Conservation (phyloP, 2,113 vertebrate species). For the Clarias gariepinus region DNA sequence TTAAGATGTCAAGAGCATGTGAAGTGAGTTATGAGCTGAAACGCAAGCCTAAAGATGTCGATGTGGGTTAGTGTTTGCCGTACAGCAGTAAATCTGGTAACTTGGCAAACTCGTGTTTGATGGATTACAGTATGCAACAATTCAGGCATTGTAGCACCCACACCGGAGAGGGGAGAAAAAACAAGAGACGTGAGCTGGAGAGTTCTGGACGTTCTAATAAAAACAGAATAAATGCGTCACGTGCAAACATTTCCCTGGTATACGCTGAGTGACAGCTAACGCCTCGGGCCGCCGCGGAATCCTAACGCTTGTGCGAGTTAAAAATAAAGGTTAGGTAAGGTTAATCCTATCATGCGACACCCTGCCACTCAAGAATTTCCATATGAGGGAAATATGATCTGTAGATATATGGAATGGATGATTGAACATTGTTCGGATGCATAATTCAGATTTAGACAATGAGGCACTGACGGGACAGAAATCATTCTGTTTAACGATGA, state of each 20-base stretch:
- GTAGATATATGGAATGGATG: conserved; percentile 5
- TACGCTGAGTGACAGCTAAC: not conserved
- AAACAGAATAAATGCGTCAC: conserved; percentile 6
- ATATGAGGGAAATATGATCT: conserved; percentile 29
- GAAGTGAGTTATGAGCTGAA: conserved; percentile 45
- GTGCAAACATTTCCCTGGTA: conserved; percentile 4
- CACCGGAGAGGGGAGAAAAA: not conserved
- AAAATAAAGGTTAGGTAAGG: conserved; percentile 31
- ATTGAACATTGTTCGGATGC: not conserved
- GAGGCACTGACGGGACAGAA: not conserved
- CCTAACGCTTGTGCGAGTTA: not conserved
- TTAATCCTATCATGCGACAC: conserved; percentile 33
- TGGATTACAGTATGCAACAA: conserved; percentile 23
- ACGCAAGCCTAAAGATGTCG: conserved; percentile 38
- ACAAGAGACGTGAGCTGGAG: not conserved
- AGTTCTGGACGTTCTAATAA: conserved; percentile 9
- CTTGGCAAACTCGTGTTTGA: conserved; percentile 35
- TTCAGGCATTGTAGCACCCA: conserved; percentile 26
- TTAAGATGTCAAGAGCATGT: conserved; percentile 33
- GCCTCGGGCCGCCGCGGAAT: not conserved
- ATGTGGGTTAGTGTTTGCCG: conserved; percentile 25
- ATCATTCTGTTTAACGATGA: not conserved
- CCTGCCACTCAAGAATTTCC: conserved; percentile 20
- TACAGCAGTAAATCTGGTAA: conserved; percentile 44
- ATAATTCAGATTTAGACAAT: conserved; percentile 12